phyloP scores from a whole-genome alignment of 2,888 invertebrate genomes.

The Chaitophorus viminalis region DNA sequence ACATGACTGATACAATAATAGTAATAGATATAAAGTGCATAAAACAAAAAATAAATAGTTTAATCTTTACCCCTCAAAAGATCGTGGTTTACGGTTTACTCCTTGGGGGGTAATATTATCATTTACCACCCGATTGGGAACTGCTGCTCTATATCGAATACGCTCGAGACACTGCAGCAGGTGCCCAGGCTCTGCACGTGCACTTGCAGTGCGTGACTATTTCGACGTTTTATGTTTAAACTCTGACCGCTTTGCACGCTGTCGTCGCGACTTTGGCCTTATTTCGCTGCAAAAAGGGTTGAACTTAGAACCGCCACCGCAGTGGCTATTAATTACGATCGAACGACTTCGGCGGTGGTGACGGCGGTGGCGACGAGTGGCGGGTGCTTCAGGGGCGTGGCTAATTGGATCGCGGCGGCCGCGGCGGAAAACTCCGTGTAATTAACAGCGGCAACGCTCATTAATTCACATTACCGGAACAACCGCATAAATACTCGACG shows the following conservation, averaged over 20 bases:
- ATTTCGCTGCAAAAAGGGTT: background rate
- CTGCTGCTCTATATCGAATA: too few species aligned
- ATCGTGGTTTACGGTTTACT: too few species aligned
- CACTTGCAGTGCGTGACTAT: too few species aligned
- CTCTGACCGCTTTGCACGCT: background rate
- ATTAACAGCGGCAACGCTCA: slow-evolving; percentile 38
- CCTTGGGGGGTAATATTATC: too few species aligned
- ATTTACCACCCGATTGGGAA: too few species aligned
- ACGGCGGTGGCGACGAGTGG: background rate
- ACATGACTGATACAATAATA: too few species aligned
- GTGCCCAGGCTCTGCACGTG: too few species aligned
- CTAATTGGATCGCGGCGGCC: slow-evolving; percentile 11
- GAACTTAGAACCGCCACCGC: background rate
- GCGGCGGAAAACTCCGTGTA: slow-evolving; percentile 35
- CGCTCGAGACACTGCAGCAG: too few species aligned
- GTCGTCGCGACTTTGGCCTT: background rate
- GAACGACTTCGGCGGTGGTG: background rate
- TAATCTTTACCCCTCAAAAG: too few species aligned
- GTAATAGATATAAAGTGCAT: too few species aligned
- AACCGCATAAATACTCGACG: slow-evolving; percentile 37
- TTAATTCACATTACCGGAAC: slow-evolving; percentile 58
- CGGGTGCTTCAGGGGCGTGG: slow-evolving; percentile 23
- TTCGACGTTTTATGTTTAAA: background rate
- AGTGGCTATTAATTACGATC: slow-evolving; percentile 27
- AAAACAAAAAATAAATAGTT: too few species aligned